Evolutionary conservation across 2,888 invertebrate species (phyloP).

Genomic region (Petrophora chlorosata): DNA sequence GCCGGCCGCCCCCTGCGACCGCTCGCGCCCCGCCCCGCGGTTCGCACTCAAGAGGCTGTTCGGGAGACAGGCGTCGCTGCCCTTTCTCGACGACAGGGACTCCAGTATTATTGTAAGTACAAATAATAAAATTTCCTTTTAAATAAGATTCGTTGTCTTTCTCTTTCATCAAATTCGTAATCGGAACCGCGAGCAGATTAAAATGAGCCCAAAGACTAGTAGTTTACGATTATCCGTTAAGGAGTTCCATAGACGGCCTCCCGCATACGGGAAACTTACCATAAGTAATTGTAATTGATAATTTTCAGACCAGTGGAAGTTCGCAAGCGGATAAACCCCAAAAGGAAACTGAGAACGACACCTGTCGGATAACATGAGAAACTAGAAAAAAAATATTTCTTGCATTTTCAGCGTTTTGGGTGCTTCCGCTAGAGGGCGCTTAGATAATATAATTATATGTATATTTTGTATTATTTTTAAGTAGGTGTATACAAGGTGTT

Average conservation of each 20-base stretch:
- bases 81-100: constrained; percentile 44
- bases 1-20: background rate
- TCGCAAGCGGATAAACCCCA: constrained; percentile 25
- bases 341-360: constrained; percentile 20
- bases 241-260: background rate
- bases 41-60: constrained; percentile 43
- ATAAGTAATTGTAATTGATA: background rate
- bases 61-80: constrained; percentile 37
- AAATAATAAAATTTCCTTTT: background rate
- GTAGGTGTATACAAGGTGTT: too few species aligned
- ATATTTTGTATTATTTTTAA: too few species aligned
- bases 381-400: too few species aligned
- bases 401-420: too few species aligned
- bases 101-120: constrained; percentile 52
- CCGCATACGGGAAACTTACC: background rate
- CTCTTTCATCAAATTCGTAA: background rate
- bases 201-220: too few species aligned
- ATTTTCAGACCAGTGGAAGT: constrained; percentile 39
- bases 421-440: too few species aligned
- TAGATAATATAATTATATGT: too few species aligned
- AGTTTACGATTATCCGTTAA: too few species aligned
- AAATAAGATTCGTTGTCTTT: background rate
- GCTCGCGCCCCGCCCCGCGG: constrained; percentile 6
- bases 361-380: background rate
- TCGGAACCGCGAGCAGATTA: background rate